Base-by-base conservation (phyloP, 2,797 vertebrate species). In the Pseudochaenichthys georgianus region DNA sequence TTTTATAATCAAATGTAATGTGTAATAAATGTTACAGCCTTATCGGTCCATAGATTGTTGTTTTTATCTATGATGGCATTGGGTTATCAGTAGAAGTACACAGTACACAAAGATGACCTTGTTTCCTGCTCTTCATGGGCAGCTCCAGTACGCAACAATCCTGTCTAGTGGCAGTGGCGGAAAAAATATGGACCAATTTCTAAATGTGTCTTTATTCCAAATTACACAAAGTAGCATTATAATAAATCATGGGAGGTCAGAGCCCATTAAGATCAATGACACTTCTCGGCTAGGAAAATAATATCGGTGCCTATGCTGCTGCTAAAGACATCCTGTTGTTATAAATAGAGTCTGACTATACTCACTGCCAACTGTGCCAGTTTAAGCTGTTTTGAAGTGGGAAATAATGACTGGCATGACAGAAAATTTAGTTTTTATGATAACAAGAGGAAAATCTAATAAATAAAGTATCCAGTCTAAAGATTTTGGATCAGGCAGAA, bases 181-280 rank as follows among this genome's bases (percentile, higher is more conserved):
- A 21, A 61, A 15, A 52, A 17, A 42, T n/a, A 52, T 23, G 8
- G 34, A 42, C 3, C 19, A 52, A 34, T 52, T 64, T 64, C 34
- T 64, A 52, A 52, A 42, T 5, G 12, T 42, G 48, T 42, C 34
- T 23, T 52, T 42, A 52, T 64, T 52, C 2, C 19, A 64, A 52
- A 65, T 43, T 23, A 17, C 34, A 23, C 9, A 52, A 23, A 51
- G 19, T 42, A 28, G 19, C 50, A 65, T 43, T 65, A 65, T 53
- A 43, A 52, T 53, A 42, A 51, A 65, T 23, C 48, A 34, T 34
- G 11, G 28, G 46, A 50, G 63, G 13, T 23, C 34, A 52, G n/a
- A 42, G 48, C 0, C 63, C 13, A 23, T 52, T 6, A 52, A 10
- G 60, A 48, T 31, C 45, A 34, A 47, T 13, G 31, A 23, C n/a